Conservation (phyloP, 2,888 invertebrate species). For the Formica aserva region DNA sequence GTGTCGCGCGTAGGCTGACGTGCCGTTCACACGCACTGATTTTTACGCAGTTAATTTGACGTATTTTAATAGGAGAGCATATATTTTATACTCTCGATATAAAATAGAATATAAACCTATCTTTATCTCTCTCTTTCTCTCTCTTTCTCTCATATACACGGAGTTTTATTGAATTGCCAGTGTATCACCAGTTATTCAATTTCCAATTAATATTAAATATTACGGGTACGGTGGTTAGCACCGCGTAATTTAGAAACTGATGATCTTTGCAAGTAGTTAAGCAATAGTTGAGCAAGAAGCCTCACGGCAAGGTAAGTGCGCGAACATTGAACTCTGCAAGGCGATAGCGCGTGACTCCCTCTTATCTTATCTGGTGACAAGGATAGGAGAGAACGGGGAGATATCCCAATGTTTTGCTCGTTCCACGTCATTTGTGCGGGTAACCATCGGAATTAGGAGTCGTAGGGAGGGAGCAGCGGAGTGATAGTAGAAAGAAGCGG, state of each 20-base stretch:
- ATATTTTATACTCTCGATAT: background rate
- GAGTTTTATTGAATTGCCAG: background rate
- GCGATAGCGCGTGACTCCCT: conserved; percentile 66
- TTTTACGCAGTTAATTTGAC: conserved; percentile 62
- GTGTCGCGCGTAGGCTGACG: conserved; percentile 52
- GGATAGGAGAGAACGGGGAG: conserved; percentile 56
- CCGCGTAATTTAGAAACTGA: conserved; percentile 65
- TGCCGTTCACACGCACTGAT: conserved; percentile 67
- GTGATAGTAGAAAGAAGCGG: conserved; percentile 62
- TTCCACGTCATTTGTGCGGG: conserved; percentile 74
- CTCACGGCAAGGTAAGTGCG: conserved; percentile 65
- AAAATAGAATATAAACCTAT: background rate
- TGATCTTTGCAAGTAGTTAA: conserved; percentile 77
- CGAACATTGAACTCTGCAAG: conserved; percentile 70
- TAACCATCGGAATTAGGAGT: conserved; percentile 70
- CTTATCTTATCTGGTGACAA: conserved; percentile 64
- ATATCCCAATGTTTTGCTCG: conserved; percentile 76
- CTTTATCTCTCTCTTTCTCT: background rate
- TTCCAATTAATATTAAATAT: conserved; percentile 1
- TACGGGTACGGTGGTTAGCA: background rate
- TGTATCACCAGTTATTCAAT: background rate
- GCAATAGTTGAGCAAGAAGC: conserved; percentile 61
- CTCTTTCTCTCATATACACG: background rate
- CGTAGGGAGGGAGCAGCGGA: conserved; percentile 43
- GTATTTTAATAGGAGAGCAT: background rate